Base-by-base conservation (phyloP, 2,113 vertebrate genomes). In the Perca fluviatilis region DNA sequence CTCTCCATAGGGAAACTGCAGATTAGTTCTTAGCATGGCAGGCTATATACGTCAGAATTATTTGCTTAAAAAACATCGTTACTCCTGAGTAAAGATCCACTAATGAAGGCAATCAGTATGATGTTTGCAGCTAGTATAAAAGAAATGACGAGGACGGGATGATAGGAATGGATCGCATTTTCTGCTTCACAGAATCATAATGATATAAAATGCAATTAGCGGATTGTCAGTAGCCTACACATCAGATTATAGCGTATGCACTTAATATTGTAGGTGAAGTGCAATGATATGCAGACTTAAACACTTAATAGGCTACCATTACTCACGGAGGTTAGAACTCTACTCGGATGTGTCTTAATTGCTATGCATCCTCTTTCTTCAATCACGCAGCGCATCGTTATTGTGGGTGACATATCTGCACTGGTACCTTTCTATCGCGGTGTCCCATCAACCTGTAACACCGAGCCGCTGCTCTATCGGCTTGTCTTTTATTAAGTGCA, bases 361-460 rank as follows among this genome's bases (percentile, higher is more conserved):
- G 72, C 76, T 75, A 50, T 33, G 66, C 67, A 50, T 78, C 62
- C 60, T 70, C 33, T 67, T 51, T 27, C 27, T 74, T 82, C 62
- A 64, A 79, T 82, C 83, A 60, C 3, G 74, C 67, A 43, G 64
- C 47, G 71, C 73, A 50, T 84, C 74, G 30, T 79, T 51, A 33
- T 3, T 51, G 79, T 30, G 68, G 69, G 1, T 64, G 86, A 82
- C 80, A 81, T 25, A 64, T 84, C 65, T 56, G 18, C 46, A 80
- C 80, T 50, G 74, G 21, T 79, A 74, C 61, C 69, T 80, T 49
- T 61, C 69, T 23, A 21, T 62, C 56, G 14, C 74, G 7, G 85
- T 19, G 71, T 60, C 80, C 80, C 15, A 75, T 86, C 92, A 93
- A 93, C 90, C 92, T 93, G 92, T 92, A 92, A 93, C 90, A 67